Base-by-base conservation (phyloP, 2,888 invertebrate genomes). In the Acanthacorydalis orientalis region DNA sequence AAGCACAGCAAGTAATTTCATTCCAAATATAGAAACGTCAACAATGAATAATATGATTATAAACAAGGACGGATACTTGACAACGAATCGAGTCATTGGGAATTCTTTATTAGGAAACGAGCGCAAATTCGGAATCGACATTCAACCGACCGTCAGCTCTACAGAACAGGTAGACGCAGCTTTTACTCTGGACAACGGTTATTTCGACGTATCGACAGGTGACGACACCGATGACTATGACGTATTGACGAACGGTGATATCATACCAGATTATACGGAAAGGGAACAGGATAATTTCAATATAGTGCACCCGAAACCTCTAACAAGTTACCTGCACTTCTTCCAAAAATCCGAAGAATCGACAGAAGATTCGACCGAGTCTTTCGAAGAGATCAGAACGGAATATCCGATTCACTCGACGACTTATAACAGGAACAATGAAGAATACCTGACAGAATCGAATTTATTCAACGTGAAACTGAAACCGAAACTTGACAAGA, bases 381-480 rank as follows among this genome's bases (percentile, higher is more conserved):
- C 47, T 3, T 31, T 32, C 10, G 47, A 47, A 43, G 37, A 43
- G 2, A 42, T 15, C n/a, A n/a, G 8, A 23, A 42, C 15, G 12
- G n/a, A 15, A 32, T 41, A 16, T 43, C 31, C 31, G n/a, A 15
- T 23, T 37, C 10, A 33, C 33, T 10, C 23, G 12, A 23, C 46
- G 31, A 14, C 23, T 31, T 23, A 23, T 23, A 2, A 31, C 23
- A 15, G 9, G 16, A 40, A 46, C 23, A n/a, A n/a, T n/a, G 31
- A 32, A 14, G 39, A 39, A 7, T 16, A 46, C 14, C 31, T 39
- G 10, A 16, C 10, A 39, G 7, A 49, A 52, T 11, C 52, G n/a
- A 48, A 50, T 44, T 38, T 57, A 8, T 46, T 57, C 14, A 52
- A 53, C 31, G 51, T 57, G 46, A 50, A 51, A 12, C 45, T 45